Conservation (phyloP, 1,140 invertebrate genomes). For the Lepidurus arcticus region DNA sequence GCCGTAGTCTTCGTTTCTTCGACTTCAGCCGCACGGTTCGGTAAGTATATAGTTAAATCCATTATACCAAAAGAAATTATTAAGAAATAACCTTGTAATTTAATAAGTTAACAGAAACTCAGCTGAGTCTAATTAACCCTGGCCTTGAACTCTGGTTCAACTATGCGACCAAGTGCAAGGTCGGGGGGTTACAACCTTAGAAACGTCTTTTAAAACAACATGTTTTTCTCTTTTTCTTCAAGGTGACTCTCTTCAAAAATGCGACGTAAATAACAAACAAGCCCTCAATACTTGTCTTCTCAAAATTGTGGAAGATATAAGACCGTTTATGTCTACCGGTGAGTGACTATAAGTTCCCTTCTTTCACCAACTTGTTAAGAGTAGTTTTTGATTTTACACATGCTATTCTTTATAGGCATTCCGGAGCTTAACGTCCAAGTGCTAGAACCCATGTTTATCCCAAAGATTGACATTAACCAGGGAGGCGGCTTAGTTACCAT, state of each 20-base stretch:
- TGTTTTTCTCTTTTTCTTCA: conserved; percentile 34
- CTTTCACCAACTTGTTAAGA: not conserved
- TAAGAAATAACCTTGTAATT: no score
- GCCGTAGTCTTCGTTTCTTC: not conserved
- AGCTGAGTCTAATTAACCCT: not conserved
- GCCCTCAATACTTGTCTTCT: conserved; percentile 32
- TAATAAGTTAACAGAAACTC: not conserved
- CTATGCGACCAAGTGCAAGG: not conserved
- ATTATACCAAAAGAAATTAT: no score
- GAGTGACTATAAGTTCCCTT: not conserved
- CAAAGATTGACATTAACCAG: conserved; percentile 54
- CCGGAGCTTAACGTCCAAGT: conserved; percentile 35
- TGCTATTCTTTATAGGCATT: conserved; percentile 31
- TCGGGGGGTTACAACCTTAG: conserved; percentile 43
- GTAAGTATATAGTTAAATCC: not conserved
- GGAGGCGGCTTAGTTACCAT: conserved; percentile 55
- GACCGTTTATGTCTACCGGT: conserved; percentile 35
- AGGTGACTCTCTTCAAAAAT: conserved; percentile 34
- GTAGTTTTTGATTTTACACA: not conserved
- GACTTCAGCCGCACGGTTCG: not conserved
- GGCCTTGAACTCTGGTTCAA: conserved; percentile 1
- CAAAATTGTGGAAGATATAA: conserved; percentile 31
- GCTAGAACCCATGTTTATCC: conserved; percentile 54
- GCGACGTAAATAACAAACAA: conserved; percentile 28
- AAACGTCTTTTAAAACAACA: conserved; percentile 39